Conservation (phyloP, 2,888 invertebrate species). For the Julus scandinavius region DNA sequence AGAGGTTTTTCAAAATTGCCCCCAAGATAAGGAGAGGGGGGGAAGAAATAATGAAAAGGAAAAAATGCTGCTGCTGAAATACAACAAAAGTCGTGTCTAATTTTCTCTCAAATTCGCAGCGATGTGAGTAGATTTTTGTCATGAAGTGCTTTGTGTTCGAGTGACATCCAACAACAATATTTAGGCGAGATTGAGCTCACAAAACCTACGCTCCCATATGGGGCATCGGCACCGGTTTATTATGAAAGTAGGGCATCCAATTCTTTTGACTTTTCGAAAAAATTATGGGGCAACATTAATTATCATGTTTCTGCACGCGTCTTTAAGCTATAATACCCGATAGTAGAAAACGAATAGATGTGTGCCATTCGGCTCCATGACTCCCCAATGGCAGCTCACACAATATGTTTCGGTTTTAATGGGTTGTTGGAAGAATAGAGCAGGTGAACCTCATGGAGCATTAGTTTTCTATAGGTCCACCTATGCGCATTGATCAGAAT, state of each 20-base stretch:
- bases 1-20: neutral
- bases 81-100: neutral
- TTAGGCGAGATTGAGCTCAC: neutral
- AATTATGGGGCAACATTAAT: constrained; percentile 34
- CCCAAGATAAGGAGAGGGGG: neutral
- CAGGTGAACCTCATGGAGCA: neutral
- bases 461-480: constrained; percentile 20
- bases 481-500: constrained; percentile 19
- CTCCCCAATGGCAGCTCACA: constrained; percentile 13
- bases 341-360: neutral
- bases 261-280: neutral
- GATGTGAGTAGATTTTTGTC: neutral
- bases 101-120: neutral
- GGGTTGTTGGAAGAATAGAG: constrained; percentile 16
- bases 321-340: constrained; percentile 23
- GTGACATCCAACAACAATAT: neutral
- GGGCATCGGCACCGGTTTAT: constrained; percentile 14
- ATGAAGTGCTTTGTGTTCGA: neutral
- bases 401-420: constrained; percentile 17
- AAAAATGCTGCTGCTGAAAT: neutral
- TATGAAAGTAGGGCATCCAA: neutral
- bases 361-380: constrained; percentile 30
- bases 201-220: neutral
- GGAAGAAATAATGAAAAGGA: neutral
- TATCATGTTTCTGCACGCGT: neutral